Conservation (phyloP, 1,140 invertebrate species). For the Apocrypta bakeri region DNA sequence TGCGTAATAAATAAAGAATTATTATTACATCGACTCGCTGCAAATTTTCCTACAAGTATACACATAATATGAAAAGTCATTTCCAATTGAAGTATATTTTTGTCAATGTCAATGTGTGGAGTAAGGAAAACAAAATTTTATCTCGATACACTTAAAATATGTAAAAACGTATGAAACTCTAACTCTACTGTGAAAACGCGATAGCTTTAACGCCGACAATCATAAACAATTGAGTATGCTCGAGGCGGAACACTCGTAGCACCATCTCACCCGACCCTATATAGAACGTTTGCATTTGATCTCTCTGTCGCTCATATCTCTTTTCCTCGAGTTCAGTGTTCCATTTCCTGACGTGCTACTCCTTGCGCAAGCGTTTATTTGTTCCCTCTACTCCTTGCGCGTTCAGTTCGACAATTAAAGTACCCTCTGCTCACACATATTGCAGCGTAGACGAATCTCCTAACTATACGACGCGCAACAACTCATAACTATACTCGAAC, state of each 20-base stretch:
- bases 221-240: constrained; percentile 67
- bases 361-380: constrained; percentile 2
- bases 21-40: too few relatives aligned
- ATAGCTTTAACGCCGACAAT: constrained; percentile 35
- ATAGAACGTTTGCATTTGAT: constrained; percentile 3
- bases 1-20: too few relatives aligned
- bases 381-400: constrained; percentile 25
- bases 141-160: too few relatives aligned
- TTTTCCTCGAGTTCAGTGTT: background rate
- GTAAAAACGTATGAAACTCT: too few relatives aligned
- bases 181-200: background rate
- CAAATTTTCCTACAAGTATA: too few relatives aligned
- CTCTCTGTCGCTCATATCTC: background rate
- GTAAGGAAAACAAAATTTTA: too few relatives aligned
- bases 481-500: constrained; percentile 58
- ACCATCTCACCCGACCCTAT: constrained; percentile 9
- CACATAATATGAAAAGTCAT: too few relatives aligned
- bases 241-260: too few relatives aligned
- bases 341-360: constrained; percentile 39
- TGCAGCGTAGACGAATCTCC: constrained; percentile 51
- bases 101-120: too few relatives aligned
- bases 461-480: constrained; percentile 65
- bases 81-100: too few relatives aligned
- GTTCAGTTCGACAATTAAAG: constrained; percentile 22
- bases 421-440: background rate